Evolutionary conservation across 2,888 invertebrate species (phyloP).

Genomic region (Melikaiella ostensackeni): DNA sequence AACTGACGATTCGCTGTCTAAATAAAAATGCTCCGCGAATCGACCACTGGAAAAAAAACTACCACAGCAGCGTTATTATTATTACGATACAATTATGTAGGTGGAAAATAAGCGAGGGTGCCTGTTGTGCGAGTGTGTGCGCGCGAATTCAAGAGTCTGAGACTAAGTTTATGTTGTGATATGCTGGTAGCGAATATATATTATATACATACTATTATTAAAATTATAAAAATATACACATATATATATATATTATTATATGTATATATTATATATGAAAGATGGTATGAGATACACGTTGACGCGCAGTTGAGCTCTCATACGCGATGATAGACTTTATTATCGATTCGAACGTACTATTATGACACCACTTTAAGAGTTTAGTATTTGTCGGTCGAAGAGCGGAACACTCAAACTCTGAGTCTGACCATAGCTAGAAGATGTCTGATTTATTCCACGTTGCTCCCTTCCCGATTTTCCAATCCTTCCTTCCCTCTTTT

Average conservation of each 20-base stretch:
- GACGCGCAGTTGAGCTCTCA: slow-evolving; percentile 71
- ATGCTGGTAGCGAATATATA: slow-evolving; percentile 74
- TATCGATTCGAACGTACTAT: slow-evolving; percentile 72
- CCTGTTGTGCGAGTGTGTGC: slow-evolving; percentile 57
- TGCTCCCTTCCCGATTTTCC: slow-evolving; percentile 53
- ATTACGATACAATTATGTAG: slow-evolving; percentile 66
- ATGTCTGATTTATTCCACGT: slow-evolving; percentile 72
- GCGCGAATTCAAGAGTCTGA: slow-evolving; percentile 47
- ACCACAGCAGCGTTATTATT: slow-evolving; percentile 67
- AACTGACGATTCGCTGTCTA: slow-evolving; percentile 22
- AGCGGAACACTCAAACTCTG: slow-evolving; percentile 68
- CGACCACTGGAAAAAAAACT: slow-evolving; percentile 14
- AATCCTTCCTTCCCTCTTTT: slow-evolving; percentile 52
- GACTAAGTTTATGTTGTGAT: slow-evolving; percentile 76
- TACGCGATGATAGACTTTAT: slow-evolving; percentile 71
- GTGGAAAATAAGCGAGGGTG: slow-evolving; percentile 63
- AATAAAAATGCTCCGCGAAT: slow-evolving; percentile 19
- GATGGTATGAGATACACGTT: slow-evolving; percentile 69
- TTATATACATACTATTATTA: slow-evolving; percentile 66
- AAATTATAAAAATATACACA: slow-evolving; percentile 57
- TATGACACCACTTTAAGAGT: slow-evolving; percentile 73
- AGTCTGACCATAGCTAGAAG: slow-evolving; percentile 67
- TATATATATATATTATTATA: slow-evolving; percentile 50
- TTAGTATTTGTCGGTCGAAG: slow-evolving; percentile 63
- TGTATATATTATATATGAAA: slow-evolving; percentile 57